phyloP scores from a whole-genome alignment of 2,888 invertebrate genomes.

The Acanthosepion pharaonis region DNA sequence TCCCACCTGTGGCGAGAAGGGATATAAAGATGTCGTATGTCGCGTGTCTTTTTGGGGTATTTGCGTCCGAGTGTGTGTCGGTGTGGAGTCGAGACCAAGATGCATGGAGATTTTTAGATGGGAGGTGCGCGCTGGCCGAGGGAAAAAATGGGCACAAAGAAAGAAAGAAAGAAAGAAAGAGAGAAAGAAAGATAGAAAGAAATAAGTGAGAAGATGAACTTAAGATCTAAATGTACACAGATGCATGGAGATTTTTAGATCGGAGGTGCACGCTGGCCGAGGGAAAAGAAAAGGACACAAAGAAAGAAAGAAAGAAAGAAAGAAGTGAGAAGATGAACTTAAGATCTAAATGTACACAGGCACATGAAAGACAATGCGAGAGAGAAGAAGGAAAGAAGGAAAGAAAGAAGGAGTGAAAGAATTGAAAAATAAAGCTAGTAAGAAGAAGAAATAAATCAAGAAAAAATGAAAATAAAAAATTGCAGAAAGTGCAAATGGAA shows the following conservation, averaged over 20 bases:
- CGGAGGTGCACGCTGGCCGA: too few relatives aligned
- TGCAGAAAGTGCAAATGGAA: too few relatives aligned
- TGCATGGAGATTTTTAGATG: background rate
- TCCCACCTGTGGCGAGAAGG: background rate
- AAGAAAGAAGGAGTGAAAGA: too few relatives aligned
- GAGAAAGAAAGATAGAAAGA: too few relatives aligned
- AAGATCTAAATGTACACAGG: too few relatives aligned
- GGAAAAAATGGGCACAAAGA: background rate
- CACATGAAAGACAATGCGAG: too few relatives aligned
- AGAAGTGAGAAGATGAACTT: too few relatives aligned
- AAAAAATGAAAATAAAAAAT: too few relatives aligned
- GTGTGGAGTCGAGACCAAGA: background rate
- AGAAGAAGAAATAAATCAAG: too few relatives aligned
- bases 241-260: too few relatives aligned
- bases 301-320: background rate
- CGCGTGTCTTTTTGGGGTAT: background rate
- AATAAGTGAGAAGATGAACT: background rate
- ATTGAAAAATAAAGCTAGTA: too few relatives aligned
- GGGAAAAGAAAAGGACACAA: too few relatives aligned
- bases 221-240: background rate
- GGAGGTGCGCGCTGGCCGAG: background rate
- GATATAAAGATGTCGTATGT: background rate
- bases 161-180: background rate
- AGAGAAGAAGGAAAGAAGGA: background rate
- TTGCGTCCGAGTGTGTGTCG: background rate